Evolutionary conservation across 2,888 invertebrate genomes (phyloP).

Genomic region (Pyrgus malvae): DNA sequence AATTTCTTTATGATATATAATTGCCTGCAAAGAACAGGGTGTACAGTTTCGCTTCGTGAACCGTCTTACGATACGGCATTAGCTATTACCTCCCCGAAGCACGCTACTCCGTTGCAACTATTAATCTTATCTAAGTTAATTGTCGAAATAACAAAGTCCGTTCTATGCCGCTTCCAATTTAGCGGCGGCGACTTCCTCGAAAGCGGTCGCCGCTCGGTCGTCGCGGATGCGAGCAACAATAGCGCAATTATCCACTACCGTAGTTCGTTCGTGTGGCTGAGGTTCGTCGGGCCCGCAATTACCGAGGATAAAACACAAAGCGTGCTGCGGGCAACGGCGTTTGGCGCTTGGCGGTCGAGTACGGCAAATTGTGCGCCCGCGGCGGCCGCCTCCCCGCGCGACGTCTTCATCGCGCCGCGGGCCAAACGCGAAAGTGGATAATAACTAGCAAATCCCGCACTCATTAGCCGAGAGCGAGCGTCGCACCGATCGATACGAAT

Average conservation of each 20-base stretch:
- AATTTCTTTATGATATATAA: slow-evolving; percentile 32
- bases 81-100: slow-evolving; percentile 42
- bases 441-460: slow-evolving; percentile 76
- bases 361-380: slow-evolving; percentile 70
- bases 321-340: slow-evolving; percentile 58
- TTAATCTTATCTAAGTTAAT: slow-evolving; percentile 68
- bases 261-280: slow-evolving; percentile 53
- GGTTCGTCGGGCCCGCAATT: slow-evolving; percentile 65
- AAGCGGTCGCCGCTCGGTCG: slow-evolving; percentile 58
- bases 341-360: slow-evolving; percentile 50
- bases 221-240: slow-evolving; percentile 63
- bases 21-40: slow-evolving; percentile 46
- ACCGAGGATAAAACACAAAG: slow-evolving; percentile 72
- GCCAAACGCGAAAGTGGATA: slow-evolving; percentile 76
- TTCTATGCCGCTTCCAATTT: slow-evolving; percentile 63
- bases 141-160: slow-evolving; percentile 64
- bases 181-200: slow-evolving; percentile 48
- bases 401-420: slow-evolving; percentile 75
- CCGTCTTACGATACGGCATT: slow-evolving; percentile 45
- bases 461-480: slow-evolving; percentile 75
- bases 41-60: slow-evolving; percentile 43
- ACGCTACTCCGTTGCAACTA: slow-evolving; percentile 51
- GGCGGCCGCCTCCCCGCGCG: slow-evolving; percentile 48
- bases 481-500: slow-evolving; percentile 74
- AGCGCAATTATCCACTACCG: slow-evolving; percentile 75